Conservation (phyloP, 2,888 invertebrate genomes). For the Salpingus planirostris region DNA sequence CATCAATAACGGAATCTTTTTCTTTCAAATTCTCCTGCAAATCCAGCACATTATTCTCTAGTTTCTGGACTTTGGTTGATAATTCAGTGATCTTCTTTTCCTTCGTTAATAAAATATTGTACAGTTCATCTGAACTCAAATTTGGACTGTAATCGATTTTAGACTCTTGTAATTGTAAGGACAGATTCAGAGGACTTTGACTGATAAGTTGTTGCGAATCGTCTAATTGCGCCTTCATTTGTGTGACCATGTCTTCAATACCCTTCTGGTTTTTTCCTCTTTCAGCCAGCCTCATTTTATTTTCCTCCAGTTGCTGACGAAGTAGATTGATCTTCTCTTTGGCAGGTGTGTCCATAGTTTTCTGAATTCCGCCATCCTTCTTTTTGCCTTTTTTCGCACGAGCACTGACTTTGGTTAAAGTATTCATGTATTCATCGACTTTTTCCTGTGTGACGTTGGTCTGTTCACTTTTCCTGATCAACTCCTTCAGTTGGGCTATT, state of each 20-base stretch:
- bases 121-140: slow-evolving; percentile 36
- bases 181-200: slow-evolving; percentile 29
- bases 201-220: slow-evolving; percentile 40
- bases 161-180: slow-evolving; percentile 24
- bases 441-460: slow-evolving; percentile 38
- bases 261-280: slow-evolving; percentile 46
- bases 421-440: slow-evolving; percentile 40
- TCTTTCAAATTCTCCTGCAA: slow-evolving; percentile 74
- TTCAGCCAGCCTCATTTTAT: slow-evolving; percentile 46
- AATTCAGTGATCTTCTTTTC: slow-evolving; percentile 59
- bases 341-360: slow-evolving; percentile 36
- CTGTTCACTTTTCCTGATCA: slow-evolving; percentile 39
- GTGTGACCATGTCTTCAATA: slow-evolving; percentile 46
- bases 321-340: slow-evolving; percentile 47
- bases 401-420: slow-evolving; percentile 36
- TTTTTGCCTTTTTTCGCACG: slow-evolving; percentile 31
- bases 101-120: slow-evolving; percentile 47
- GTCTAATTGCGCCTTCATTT: slow-evolving; percentile 47
- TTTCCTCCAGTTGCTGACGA: slow-evolving; percentile 48
- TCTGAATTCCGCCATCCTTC: slow-evolving; percentile 18
- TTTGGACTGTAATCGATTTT: slow-evolving; percentile 33
- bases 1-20: slow-evolving; percentile 75
- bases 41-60: slow-evolving; percentile 71
- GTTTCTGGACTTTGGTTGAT: slow-evolving; percentile 58
- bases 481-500: slow-evolving; percentile 40